A percentile compares a stretch with the other conserved stretches of the same genome.
phyloP scores from a whole-genome alignment of 2,797 vertebrate species.

The Craterocephalus amniculus region DNA sequence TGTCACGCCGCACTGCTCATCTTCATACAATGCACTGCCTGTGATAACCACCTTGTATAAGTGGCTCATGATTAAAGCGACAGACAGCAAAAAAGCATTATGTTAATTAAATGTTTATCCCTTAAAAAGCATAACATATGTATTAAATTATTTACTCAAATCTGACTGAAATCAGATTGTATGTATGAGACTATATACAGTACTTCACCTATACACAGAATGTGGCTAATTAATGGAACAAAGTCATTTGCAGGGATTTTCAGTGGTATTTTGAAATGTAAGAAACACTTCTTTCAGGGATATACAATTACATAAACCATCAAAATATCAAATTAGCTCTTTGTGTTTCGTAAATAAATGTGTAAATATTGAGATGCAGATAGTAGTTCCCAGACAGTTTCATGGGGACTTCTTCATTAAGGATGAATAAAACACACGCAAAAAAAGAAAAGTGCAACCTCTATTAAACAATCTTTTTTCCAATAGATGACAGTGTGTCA shows the following conservation, averaged over 20 bases:
- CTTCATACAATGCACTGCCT: conserved; percentile 5
- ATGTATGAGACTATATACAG: background rate
- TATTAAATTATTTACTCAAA: background rate
- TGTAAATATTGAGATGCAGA: background rate
- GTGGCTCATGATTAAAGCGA: background rate
- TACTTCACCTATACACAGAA: background rate
- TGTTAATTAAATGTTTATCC: background rate
- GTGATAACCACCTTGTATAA: background rate
- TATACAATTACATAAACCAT: background rate
- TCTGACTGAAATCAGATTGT: background rate
- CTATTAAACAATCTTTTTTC: background rate
- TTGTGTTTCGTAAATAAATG: background rate
- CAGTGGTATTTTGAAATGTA: background rate
- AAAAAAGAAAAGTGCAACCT: background rate
- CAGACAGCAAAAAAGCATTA: background rate
- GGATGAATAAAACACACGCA: background rate
- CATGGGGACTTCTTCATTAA: background rate
- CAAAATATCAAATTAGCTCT: background rate
- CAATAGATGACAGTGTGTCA: background rate
- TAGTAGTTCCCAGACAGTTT: background rate
- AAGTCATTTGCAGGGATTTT: background rate
- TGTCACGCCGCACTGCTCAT: conserved; percentile 12
- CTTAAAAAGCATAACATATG: no score
- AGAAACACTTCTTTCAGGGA: background rate
- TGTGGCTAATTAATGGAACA: background rate